Evolutionary conservation across 2,888 invertebrate genomes (phyloP), one percentile per base, ranked within the genome.

Genomic region (Eucera pruinosa): DNA sequence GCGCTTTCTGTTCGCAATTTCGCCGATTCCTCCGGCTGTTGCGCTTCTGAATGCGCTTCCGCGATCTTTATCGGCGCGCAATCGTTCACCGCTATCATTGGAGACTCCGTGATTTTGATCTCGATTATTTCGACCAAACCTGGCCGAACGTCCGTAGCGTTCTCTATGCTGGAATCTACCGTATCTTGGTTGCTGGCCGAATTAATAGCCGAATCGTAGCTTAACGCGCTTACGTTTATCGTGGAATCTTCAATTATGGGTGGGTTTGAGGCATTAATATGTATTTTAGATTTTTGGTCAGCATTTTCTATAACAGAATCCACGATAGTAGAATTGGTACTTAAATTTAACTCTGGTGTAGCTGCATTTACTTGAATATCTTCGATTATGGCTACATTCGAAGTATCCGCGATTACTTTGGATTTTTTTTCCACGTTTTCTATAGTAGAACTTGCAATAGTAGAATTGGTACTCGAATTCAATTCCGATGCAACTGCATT

Each of bases 81-180:
- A 77, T 89, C 88, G 58, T 90, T 90, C 0, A 89, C 89, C 18
- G 86, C 66, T 65, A 88, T 81, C 36, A 81, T 82, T 0, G 90
- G 86, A 0, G 84, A 85, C 54, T 90, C 89, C 0, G 83, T 85
- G 43, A 91, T 84, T 36, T 89, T 89, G 6, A 91, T 84, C 72
- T 90, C 90, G 65, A 89, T 88, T 30, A 84, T 85, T 43, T 87
- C 83, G 23, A 85, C 23, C 18, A 76, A 39, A n/a, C 81, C 85
- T 7, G 81, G 60, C 1, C 71, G 33, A 0, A 60, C 30, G 5
- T 75, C 69, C 9, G 13, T 43, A 4, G 15, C 15, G 43, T 11
- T 58, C 3, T 15, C 47, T 7, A 15, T 18, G 13, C 2, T 39
- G 1, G 43, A 11, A 18, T 33, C 45, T 13, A 13, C 33, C 0